Evolutionary conservation across 1,140 invertebrate genomes (phyloP), one percentile per base, ranked within the genome.

Genomic region (Lepidurus packardi): DNA sequence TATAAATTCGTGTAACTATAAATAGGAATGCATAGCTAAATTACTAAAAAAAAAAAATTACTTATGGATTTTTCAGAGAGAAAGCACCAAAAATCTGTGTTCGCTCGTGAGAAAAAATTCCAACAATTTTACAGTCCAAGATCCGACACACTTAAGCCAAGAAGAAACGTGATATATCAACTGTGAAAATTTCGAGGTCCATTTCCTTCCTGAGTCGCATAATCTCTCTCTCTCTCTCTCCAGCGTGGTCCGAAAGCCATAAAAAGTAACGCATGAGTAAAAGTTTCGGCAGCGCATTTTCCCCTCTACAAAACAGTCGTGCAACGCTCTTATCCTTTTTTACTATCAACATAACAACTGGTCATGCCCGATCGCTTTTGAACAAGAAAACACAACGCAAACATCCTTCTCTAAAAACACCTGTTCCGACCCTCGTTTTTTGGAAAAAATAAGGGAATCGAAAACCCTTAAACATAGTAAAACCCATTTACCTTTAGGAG

Each of bases 351-450:
- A 75, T 43, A 10, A 75, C 16, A 41, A 43, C 5, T 75, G 43
- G 3, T 41, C 13, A 75, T 74, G n/a, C 73, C 41, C 73, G 73
- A 74, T 41, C 41, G n/a, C 73, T 74, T 24, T 41, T 6, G 24
- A 41, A 74, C 73, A 74, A 24, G 24, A 74, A 74, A 74, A 74
- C 8, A 10, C 24, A 74, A 74, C 41, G 73, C 73, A 74, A 24
- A 34, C 25, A 34, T 34, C 25, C 34, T 4, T 34, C 34, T 34
- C 34, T 34, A 34, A 34, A 34, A 34, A 34, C 34, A 34, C 34
- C 34, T 34, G 34, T 34, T 34, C 34, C 3, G 34, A 34, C 34
- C 2, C 34, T 4, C 1, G 3, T 34, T 34, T 34, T 34, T 34
- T 34, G 34, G 34, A 34, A 34, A 34, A 34, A 34, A 34, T 34